phyloP scores from a whole-genome alignment of 1,140 invertebrate genomes.

The Drosophila punjabiensis region DNA sequence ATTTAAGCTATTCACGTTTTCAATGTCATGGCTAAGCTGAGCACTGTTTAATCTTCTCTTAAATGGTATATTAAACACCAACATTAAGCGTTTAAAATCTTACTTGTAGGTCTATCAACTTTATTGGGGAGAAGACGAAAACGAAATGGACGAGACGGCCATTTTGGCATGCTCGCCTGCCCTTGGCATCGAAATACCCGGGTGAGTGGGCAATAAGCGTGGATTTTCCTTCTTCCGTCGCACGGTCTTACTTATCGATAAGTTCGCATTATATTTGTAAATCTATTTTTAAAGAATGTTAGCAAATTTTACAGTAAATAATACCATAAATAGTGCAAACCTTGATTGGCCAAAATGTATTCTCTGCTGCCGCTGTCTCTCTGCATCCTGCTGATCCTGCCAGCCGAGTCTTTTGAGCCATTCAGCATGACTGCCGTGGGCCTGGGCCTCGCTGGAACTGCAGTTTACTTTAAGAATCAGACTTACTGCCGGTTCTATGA shows the following conservation, averaged over 20 bases:
- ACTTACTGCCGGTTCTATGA: constrained; percentile 75
- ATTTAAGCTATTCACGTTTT: neutral
- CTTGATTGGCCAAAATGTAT: neutral
- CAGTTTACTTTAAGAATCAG: constrained; percentile 42
- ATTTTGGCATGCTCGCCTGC: neutral
- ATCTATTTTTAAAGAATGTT: neutral
- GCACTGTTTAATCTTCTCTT: too few relatives aligned
- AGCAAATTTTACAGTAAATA: neutral
- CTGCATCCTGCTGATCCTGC: neutral
- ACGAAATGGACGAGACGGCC: constrained; percentile 45
- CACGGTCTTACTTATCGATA: constrained; percentile 6
- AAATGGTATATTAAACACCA: neutral
- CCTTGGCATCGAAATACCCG: neutral
- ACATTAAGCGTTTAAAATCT: neutral
- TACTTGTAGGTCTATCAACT: constrained; percentile 56
- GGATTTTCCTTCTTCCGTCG: neutral
- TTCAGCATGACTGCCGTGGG: constrained; percentile 37
- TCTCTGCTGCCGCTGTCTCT: neutral
- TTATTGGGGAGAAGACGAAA: constrained; percentile 45
- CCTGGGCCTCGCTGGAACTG: constrained; percentile 1
- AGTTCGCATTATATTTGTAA: neutral
- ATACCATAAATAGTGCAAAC: neutral
- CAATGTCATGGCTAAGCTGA: neutral
- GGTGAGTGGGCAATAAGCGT: too few relatives aligned
- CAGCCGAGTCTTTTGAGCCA: constrained; percentile 38